Base-by-base conservation (phyloP, 2,888 invertebrate genomes). In the Acleris cristana region DNA sequence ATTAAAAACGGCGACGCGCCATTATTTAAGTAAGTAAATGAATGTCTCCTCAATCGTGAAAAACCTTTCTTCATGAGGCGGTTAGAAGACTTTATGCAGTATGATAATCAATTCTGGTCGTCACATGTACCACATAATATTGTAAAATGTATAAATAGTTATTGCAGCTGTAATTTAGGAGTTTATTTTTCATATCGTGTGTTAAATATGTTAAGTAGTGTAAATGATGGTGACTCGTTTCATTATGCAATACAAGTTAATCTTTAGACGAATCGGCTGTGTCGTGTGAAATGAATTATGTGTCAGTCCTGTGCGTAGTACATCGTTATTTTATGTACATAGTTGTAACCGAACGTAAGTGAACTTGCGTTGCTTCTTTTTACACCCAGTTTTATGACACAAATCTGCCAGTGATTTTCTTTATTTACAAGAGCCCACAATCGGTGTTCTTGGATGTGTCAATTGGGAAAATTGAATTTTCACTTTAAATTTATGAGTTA, bases 171-270 rank as follows among this genome's bases (percentile, higher is more conserved):
- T 92, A 92, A 89, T 92, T 67, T 92, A 92, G 92, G 89, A 85
- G 90, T 92, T 92, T 92, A 92, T 92, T 92, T 92, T 92, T 92
- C 91, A 92, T 92, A 92, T 91, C 89, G 89, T 87, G 89, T 92
- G 92, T 92, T 92, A 84, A 89, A 89, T 90, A 90, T 87, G 85
- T 90, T 90, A 90, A 84, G 89, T 92, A 92, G 92, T 89, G 88
- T 90, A 89, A 86, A 88, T 84, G 86, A 85, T 89, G 90, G 87
- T 85, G 83, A 87, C 80, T 80, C 82, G 82, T 88, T 89, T 89
- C 87, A 87, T 86, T 85, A 88, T 86, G 88, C 90, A 88, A 89
- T 89, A 89, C 84, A 81, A 81, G 76, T 76, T 81, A 85, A 84
- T 80, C 77, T 80, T 82, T 89, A 88, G 88, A 89, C 89, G 90